Percentiles rank a stretch among this genome's conserved stretches.
phyloP scores from a whole-genome alignment of 2,888 invertebrate genomes.

The Acholoe squamosa region DNA sequence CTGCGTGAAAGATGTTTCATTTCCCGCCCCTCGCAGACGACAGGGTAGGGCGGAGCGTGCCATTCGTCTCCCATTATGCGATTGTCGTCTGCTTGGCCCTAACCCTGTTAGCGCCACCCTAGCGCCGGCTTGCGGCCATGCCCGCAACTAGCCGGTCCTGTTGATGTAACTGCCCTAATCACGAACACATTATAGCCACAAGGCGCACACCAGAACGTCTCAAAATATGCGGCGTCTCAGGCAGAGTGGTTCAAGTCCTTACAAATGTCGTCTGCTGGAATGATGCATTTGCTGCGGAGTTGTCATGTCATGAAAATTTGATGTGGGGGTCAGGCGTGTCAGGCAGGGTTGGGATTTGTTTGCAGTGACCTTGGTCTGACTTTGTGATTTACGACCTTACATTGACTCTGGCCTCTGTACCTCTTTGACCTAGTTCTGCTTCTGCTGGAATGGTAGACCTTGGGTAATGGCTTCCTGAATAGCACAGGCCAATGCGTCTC shows the following conservation, averaged over 20 bases:
- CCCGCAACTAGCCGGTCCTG: background rate
- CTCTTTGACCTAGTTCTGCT: background rate
- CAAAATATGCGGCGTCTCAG: background rate
- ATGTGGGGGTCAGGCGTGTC: background rate
- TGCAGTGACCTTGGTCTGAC: background rate
- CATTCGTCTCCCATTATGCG: constrained; percentile 33
- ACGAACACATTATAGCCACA: constrained; percentile 3
- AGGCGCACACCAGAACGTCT: background rate
- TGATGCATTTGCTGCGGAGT: constrained; percentile 19
- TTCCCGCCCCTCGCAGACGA: constrained; percentile 7
- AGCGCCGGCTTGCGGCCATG: background rate
- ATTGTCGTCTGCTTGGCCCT: constrained; percentile 21
- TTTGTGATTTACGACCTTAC: background rate
- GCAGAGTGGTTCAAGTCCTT: background rate
- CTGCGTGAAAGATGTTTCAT: constrained; percentile 33
- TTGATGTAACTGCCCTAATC: constrained; percentile 20
- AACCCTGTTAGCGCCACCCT: constrained; percentile 23
- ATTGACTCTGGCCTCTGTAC: background rate
- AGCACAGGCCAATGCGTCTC: background rate
- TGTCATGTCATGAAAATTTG: constrained; percentile 11
- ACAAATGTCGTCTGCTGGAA: background rate
- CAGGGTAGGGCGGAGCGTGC: background rate
- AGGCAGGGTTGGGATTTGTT: background rate
- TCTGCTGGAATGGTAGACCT: background rate
- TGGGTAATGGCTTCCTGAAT: background rate